A percentile compares a stretch with the other conserved stretches of the same genome.
These are phyloP conservation scores for Jacana jacana DNA, from an alignment of 2,113 vertebrate genomes.

Conservation along the genomic window DNA sequence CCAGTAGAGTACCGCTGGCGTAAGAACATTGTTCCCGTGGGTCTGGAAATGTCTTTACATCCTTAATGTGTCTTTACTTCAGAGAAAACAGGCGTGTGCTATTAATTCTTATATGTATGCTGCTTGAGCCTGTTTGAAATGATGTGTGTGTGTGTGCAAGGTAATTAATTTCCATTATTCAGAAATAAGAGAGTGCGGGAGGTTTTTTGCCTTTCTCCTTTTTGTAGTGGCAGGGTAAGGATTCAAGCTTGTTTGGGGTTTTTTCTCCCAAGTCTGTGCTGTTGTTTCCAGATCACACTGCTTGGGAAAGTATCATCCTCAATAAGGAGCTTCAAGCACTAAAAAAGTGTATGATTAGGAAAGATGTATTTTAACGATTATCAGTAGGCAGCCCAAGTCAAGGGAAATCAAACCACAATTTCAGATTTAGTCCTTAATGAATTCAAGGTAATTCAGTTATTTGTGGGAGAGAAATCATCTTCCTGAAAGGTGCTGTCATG, in stretches of 20 bases:
- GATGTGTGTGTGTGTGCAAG: neutral
- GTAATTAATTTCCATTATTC: neutral
- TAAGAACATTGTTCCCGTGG: neutral
- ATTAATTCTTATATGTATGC: neutral
- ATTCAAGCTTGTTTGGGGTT: neutral
- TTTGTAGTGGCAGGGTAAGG: neutral
- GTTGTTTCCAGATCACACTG: neutral
- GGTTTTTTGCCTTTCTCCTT: neutral
- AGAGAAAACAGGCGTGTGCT: neutral
- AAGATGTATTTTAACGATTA: neutral
- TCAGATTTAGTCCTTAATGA: neutral
- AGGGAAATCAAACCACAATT: neutral
- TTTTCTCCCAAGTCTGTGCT: neutral
- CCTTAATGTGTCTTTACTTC: conserved; percentile 33
- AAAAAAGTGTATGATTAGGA: neutral
- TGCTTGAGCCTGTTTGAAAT: neutral
- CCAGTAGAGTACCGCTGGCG: neutral
- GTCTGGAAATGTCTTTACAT: conserved; percentile 21
- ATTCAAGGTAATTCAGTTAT: neutral
- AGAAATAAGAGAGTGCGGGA: neutral
- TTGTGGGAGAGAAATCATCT: neutral
- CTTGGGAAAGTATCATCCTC: neutral
- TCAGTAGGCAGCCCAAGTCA: neutral
- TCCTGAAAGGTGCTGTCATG: neutral
- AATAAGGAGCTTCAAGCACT: neutral